Evolutionary conservation across 23 tunicate species (phyloP), one percentile per base, ranked within the genome.

Genomic region (Ciona savignyi): DNA sequence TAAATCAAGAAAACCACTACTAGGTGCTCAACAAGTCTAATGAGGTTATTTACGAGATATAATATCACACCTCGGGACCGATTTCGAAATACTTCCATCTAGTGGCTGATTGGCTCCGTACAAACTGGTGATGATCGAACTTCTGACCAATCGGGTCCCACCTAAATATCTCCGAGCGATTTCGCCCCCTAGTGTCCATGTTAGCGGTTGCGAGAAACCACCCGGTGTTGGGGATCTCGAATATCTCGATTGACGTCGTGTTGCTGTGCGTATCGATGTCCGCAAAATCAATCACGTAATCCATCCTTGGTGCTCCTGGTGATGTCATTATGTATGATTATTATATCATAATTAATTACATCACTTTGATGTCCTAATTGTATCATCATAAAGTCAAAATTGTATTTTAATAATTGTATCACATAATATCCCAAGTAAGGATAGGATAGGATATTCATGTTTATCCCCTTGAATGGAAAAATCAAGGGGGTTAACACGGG

Each of bases 1-100:
- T 93, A 95, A 25, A 80, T 65, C 24, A 93, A 65, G 78, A 87
- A 93, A 68, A 87, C 93, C 89, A 93, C 61, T 26, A 95, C 67
- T 32, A 75, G 83, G 25, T 29, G 83, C 61, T 88, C 98, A 87
- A 29, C 4, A 2, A 4, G 68, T n/a, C n/a, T n/a, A n/a, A n/a
- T n/a, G n/a, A n/a, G n/a, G n/a, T n/a, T n/a, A n/a, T n/a, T n/a
- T n/a, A n/a, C n/a, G n/a, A n/a, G n/a, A n/a, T 42, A 42, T 42
- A 42, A 42, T 15, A 42, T 15, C 56, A 9, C 56, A 83, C 96
- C 68, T 71, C 79, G 31, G 66, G 48, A 23, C 86, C 98, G 64
- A 93, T 86, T 23, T 75, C 66, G 62, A 93, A 93, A 78, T 68
- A 87, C 48, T 87, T 93, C 89, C 90, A 93, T 51, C 65, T 65